These are phyloP conservation scores for Clavelina lepadiformis DNA, from an alignment of 23 tunicate species.

Conservation along the genomic window DNA sequence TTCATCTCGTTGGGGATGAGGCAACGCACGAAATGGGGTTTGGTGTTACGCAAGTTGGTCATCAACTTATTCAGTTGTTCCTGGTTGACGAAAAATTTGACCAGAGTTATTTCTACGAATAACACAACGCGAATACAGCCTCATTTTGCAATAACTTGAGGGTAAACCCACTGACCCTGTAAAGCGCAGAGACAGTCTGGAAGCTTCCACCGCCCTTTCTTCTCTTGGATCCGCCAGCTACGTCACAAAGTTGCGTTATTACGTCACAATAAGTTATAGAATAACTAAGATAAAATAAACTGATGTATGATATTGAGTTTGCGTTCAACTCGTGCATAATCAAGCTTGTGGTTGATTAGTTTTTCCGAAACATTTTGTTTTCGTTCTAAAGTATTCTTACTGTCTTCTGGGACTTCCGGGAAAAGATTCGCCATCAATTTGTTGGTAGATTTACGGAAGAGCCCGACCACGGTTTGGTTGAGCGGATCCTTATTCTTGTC, in stretches of 20 bases:
- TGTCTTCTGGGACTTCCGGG: conserved; percentile 71
- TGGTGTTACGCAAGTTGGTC: conserved; percentile 95
- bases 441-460: conserved; percentile 86
- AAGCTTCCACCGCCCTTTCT: conserved; percentile 92
- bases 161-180: conserved; percentile 26
- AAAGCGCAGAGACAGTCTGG: conserved; percentile 97
- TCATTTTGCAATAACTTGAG: neutral
- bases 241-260: neutral
- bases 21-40: conserved; percentile 98
- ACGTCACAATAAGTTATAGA: no score
- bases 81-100: conserved; percentile 3
- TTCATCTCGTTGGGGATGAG: conserved; percentile 96
- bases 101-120: no score
- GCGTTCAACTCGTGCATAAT: no score
- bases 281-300: no score
- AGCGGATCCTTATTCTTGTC: conserved; percentile 97
- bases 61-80: conserved; percentile 93
- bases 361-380: no score
- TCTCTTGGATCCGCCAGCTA: conserved; percentile 57
- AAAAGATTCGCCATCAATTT: conserved; percentile 64
- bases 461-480: conserved; percentile 70
- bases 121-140: neutral
- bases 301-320: no score
- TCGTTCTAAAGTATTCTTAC: no score
- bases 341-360: no score